A percentile compares a stretch with the other conserved stretches of the same genome.
phyloP scores from a whole-genome alignment of 2,888 invertebrate genomes.

The Druceiella hillmani region DNA sequence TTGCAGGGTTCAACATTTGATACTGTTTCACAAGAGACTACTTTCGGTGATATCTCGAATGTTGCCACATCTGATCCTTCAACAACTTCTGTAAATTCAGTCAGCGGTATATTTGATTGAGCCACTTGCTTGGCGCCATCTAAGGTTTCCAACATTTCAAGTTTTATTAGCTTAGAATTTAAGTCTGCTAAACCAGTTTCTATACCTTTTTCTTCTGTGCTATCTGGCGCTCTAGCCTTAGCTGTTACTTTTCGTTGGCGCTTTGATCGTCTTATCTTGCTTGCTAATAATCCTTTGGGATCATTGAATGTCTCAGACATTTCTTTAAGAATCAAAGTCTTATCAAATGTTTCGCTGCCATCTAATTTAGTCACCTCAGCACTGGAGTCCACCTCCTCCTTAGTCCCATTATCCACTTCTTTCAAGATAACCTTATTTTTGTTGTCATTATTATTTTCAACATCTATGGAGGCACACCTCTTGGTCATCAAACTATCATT shows the following conservation, averaged over 20 bases:
- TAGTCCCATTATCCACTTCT: no score
- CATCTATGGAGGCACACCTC: conserved; percentile 50
- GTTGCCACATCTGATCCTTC: not conserved
- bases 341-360: conserved; percentile 49
- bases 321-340: no score
- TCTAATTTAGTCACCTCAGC: conserved; percentile 51
- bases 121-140: no score
- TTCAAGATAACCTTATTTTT: conserved; percentile 48
- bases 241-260: conserved; percentile 43
- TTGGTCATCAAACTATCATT: conserved; percentile 48
- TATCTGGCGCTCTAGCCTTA: conserved; percentile 27
- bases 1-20: conserved; percentile 26
- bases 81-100: not conserved
- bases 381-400: conserved; percentile 53
- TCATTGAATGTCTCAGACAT: conserved; percentile 53
- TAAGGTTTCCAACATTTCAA: no score
- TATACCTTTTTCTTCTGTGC: no score
- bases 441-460: conserved; percentile 49
- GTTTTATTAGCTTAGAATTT: no score
- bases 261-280: conserved; percentile 45
- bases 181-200: no score
- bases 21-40: not conserved
- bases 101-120: no score
- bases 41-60: not conserved
- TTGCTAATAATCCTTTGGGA: conserved; percentile 41